Evolutionary conservation across 1,140 invertebrate species (phyloP).

Genomic region (Drosophila sproati): DNA sequence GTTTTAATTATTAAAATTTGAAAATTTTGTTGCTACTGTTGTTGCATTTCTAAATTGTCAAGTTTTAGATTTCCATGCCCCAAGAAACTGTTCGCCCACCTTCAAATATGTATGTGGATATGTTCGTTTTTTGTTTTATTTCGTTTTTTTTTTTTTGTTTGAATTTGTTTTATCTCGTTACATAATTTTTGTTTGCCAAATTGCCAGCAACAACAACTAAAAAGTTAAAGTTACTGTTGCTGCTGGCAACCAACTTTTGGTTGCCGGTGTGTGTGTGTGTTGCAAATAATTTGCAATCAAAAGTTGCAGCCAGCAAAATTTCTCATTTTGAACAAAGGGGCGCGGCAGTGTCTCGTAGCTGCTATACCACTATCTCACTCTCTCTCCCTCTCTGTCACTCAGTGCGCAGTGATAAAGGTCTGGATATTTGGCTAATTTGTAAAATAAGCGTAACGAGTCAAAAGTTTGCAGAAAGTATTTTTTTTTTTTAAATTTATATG

Average conservation of each 20-base stretch:
- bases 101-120: slow-evolving; percentile 19
- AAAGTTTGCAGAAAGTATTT: slow-evolving; percentile 31
- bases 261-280: slow-evolving; percentile 49
- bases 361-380: slow-evolving; percentile 37
- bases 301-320: slow-evolving; percentile 66
- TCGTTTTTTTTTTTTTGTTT: background rate
- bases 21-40: slow-evolving; percentile 29
- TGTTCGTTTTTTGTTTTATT: slow-evolving; percentile 33
- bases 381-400: background rate
- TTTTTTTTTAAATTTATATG: background rate
- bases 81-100: background rate
- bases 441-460: slow-evolving; percentile 60
- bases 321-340: slow-evolving; percentile 28
- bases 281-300: slow-evolving; percentile 80
- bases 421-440: slow-evolving; percentile 62
- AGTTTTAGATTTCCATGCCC: slow-evolving; percentile 17
- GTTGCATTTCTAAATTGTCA: slow-evolving; percentile 45
- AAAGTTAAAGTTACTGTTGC: slow-evolving; percentile 47
- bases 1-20: slow-evolving; percentile 78
- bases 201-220: slow-evolving; percentile 50
- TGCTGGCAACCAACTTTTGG: slow-evolving; percentile 69
- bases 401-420: slow-evolving; percentile 17
- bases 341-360: slow-evolving; percentile 49
- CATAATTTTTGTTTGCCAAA: slow-evolving; percentile 63
- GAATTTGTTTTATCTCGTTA: slow-evolving; percentile 61